phyloP scores from a whole-genome alignment of 2,113 vertebrate species.

The Zosterops japonicus region DNA sequence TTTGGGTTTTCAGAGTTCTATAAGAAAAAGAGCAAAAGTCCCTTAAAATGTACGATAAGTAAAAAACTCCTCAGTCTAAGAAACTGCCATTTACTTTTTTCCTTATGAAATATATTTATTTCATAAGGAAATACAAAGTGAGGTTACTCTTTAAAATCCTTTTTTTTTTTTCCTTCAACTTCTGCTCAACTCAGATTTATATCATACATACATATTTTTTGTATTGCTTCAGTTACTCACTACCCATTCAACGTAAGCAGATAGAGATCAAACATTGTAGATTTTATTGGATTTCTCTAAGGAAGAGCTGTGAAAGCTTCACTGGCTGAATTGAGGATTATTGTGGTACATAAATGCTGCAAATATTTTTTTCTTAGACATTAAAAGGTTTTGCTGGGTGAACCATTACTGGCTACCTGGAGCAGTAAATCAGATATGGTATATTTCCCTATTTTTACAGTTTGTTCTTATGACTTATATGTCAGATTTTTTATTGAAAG shows the following conservation, averaged over 20 bases:
- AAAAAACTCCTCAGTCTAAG: background rate
- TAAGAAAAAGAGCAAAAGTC: background rate
- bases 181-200: background rate
- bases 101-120: background rate
- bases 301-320: background rate
- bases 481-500: background rate
- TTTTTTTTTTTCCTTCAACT: background rate
- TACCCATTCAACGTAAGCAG: background rate
- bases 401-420: background rate
- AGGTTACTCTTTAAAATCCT: background rate
- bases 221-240: background rate
- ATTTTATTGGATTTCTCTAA: background rate
- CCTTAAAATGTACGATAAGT: background rate
- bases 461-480: background rate
- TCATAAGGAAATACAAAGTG: background rate
- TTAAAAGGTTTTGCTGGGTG: background rate
- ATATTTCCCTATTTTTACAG: background rate
- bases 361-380: background rate
- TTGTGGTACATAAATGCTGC: background rate
- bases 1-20: background rate
- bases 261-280: background rate
- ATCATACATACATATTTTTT: background rate
- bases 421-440: background rate
- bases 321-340: background rate
- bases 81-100: background rate